Percentiles rank a stretch among this genome's conserved stretches.
phyloP scores from a whole-genome alignment of 2,113 vertebrate species.

The Glaucomys volans region DNA sequence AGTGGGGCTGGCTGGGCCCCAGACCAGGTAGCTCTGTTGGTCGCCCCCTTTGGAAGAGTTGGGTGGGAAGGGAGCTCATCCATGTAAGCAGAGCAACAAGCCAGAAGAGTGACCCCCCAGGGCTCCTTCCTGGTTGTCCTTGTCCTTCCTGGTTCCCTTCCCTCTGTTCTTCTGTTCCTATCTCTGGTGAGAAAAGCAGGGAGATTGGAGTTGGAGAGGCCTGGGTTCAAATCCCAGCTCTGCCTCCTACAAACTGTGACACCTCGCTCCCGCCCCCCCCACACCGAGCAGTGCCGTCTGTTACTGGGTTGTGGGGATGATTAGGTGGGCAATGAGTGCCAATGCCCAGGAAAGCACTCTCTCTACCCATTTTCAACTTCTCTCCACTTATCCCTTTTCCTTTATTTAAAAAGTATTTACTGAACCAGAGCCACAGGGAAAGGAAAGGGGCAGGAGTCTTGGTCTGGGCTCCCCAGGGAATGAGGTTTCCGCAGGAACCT shows the following conservation, averaged over 20 bases:
- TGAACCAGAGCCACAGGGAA: background rate
- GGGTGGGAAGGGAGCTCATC: background rate
- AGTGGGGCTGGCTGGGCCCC: background rate
- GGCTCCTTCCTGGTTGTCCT: too few relatives aligned
- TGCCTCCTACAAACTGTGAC: background rate
- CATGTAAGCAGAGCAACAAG: background rate
- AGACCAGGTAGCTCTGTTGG: background rate
- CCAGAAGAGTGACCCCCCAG: background rate
- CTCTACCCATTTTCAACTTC: background rate
- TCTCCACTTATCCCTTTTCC: background rate
- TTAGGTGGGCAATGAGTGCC: background rate
- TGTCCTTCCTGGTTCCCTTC: background rate
- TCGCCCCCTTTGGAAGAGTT: background rate
- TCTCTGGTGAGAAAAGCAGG: background rate
- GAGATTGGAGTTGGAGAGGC: background rate
- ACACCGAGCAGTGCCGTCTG: accelerated
- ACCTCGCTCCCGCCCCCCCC: background rate
- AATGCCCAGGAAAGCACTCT: background rate
- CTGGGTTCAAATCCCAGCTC: background rate
- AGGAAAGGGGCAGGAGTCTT: background rate
- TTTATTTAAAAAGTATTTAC: background rate
- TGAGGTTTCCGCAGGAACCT: background rate
- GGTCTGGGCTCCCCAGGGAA: background rate
- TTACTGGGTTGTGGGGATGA: background rate
- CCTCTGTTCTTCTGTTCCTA: background rate